A percentile compares a stretch with the other conserved stretches of the same genome.
Conservation (phyloP, 2,888 invertebrate genomes). For the Plebejus melissa region DNA sequence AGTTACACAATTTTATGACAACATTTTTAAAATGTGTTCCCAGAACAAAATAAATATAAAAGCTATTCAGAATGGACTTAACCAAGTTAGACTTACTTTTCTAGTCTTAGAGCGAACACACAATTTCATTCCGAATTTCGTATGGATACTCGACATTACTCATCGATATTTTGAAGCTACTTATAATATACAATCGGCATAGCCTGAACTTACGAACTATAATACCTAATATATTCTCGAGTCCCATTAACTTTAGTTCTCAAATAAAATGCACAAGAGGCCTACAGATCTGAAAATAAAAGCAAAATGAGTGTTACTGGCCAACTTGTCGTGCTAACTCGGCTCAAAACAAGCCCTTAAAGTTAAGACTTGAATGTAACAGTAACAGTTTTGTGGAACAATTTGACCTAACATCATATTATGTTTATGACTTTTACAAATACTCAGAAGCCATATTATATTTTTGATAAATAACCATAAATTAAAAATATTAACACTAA, state of each 20-base stretch:
- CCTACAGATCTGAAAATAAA: neutral
- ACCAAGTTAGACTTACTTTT: neutral
- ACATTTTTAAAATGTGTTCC: neutral
- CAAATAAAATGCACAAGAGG: neutral
- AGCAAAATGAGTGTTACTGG: neutral
- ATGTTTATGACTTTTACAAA: conserved; percentile 3
- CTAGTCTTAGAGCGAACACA: neutral
- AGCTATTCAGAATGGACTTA: neutral
- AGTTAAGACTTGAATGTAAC: neutral
- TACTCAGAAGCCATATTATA: neutral
- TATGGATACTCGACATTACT: too few relatives aligned
- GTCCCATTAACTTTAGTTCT: neutral
- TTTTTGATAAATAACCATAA: neutral
- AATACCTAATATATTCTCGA: too few relatives aligned
- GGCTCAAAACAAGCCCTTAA: neutral
- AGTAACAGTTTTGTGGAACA: neutral
- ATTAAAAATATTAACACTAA: too few relatives aligned
- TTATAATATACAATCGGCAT: too few relatives aligned
- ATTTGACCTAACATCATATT: neutral
- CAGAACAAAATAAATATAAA: neutral
- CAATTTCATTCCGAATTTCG: neutral
- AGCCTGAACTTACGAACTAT: too few relatives aligned
- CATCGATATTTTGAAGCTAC: too few relatives aligned
- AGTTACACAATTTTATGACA: neutral
- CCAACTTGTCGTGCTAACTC: neutral